phyloP scores from a whole-genome alignment of 2,113 vertebrate genomes.

The Machaerirhynchus nigripectus region DNA sequence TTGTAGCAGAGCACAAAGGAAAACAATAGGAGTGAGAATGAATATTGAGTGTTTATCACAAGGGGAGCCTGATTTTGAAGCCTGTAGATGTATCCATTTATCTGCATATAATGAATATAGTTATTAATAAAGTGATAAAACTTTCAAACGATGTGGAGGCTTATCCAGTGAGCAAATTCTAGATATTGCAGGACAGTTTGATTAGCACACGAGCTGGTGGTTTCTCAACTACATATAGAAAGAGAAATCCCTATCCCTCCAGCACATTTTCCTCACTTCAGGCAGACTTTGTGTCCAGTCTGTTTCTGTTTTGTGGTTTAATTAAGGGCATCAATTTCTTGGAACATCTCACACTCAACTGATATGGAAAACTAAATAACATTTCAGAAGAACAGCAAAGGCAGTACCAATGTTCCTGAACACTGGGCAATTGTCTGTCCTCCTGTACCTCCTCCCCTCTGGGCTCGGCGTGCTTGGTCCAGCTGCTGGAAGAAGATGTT shows the following conservation, averaged over 20 bases:
- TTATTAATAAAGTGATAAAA: neutral
- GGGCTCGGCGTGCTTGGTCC: rapidly evolving
- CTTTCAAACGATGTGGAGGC: neutral
- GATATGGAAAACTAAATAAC: neutral
- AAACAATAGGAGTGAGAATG: neutral
- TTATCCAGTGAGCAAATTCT: neutral
- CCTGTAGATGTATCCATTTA: neutral
- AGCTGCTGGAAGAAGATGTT: neutral
- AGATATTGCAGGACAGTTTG: neutral
- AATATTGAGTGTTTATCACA: neutral
- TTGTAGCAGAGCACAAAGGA: neutral
- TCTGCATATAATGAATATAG: neutral
- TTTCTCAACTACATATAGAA: neutral
- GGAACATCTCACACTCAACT: neutral
- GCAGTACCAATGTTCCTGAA: neutral
- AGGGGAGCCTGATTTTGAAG: neutral
- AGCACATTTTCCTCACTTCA: neutral
- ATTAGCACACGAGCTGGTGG: neutral
- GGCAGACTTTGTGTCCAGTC: neutral
- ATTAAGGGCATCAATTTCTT: neutral
- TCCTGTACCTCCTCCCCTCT: neutral
- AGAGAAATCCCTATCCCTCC: neutral
- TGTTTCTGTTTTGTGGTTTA: neutral
- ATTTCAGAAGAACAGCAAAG: neutral
- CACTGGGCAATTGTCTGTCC: neutral